Base-by-base conservation (phyloP, 2,888 invertebrate genomes). In the Lacanobia wlatinum region DNA sequence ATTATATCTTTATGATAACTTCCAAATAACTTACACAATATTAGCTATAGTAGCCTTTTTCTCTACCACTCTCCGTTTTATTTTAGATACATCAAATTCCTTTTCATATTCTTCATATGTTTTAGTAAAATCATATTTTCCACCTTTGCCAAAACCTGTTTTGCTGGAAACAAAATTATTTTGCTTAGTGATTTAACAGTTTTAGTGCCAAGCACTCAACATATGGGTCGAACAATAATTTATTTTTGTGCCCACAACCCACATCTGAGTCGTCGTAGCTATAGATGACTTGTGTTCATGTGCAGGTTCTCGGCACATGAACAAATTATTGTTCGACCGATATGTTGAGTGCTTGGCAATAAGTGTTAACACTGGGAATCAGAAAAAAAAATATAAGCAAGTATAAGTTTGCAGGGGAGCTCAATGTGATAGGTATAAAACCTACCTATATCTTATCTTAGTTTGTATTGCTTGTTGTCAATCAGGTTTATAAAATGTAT, bases 91-190 rank as follows among this genome's bases (percentile, higher is more conserved):
- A 65, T 78, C 82, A 76, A 78, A 80, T 23, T 78, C 77, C 77
- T 94, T 91, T 82, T 94, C 93, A 91, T 94, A 95, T 81, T 93
- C 92, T 77, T 90, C 90, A 78, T 95, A 95, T 4, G 93, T 89
- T 85, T 90, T 91, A 9, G 85, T 83, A 78, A 95, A 93, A 61
- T 93, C 90, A 50, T 84, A 75, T 79, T 90, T 90, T 65, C 91
- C 93, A 85, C 60, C 67, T 70, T 61, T 61, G 18, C 62, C 50
- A 0, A 70, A 81, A 38, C 66, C 67, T 21, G 62, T 9, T 52
- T 76, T 81, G 50, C 78, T 78, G 77, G 16, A 55, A 73, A 46
- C 7, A 66, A 34, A 34, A 46, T 40, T 12, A 14, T 12, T 38
- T 28, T 53, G 16, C 16, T 43, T 9, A 60, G 18, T 34, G n/a